These are phyloP conservation scores for Tenthredo distinguenda DNA, from an alignment of 2,888 invertebrate species.

Conservation along the genomic window DNA sequence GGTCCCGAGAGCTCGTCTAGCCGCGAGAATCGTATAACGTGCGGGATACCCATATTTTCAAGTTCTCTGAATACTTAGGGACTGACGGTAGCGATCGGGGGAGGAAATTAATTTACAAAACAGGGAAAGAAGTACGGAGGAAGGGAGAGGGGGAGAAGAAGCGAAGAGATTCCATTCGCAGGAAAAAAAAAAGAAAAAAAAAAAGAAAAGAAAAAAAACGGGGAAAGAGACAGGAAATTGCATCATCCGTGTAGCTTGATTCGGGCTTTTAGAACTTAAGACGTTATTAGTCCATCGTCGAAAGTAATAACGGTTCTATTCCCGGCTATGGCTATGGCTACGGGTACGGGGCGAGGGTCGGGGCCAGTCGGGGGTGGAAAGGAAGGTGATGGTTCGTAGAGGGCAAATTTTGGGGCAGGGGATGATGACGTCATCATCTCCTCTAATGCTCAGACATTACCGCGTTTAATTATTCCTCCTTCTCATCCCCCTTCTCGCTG, in stretches of 20 bases:
- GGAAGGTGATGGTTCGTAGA: slow-evolving; percentile 8
- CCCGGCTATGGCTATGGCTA: slow-evolving; percentile 28
- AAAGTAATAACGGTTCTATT: slow-evolving; percentile 41
- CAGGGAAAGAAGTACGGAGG: neutral
- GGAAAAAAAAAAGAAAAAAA: neutral
- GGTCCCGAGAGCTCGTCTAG: neutral
- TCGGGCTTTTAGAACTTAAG: neutral
- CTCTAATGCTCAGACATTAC: slow-evolving; percentile 71
- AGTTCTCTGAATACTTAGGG: neutral
- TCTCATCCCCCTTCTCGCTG: neutral
- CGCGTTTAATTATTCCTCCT: slow-evolving; percentile 69
- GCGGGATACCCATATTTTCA: neutral
- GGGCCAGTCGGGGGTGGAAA: neutral
- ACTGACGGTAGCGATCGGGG: neutral
- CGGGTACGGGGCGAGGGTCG: slow-evolving; percentile 14
- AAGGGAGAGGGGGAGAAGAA: neutral
- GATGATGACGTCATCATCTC: slow-evolving; percentile 72
- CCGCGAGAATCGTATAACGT: neutral
- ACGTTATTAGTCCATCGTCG: slow-evolving; percentile 18
- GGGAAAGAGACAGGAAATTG: neutral
- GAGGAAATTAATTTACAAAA: neutral
- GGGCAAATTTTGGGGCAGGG: slow-evolving; percentile 57
- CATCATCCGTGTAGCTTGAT: neutral
- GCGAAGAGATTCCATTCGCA: neutral
- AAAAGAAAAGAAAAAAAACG: neutral